A percentile compares a stretch with the other conserved stretches of the same genome.
Evolutionary conservation across 2,113 vertebrate species (phyloP).

Genomic region (Hippoglossus stenolepis): DNA sequence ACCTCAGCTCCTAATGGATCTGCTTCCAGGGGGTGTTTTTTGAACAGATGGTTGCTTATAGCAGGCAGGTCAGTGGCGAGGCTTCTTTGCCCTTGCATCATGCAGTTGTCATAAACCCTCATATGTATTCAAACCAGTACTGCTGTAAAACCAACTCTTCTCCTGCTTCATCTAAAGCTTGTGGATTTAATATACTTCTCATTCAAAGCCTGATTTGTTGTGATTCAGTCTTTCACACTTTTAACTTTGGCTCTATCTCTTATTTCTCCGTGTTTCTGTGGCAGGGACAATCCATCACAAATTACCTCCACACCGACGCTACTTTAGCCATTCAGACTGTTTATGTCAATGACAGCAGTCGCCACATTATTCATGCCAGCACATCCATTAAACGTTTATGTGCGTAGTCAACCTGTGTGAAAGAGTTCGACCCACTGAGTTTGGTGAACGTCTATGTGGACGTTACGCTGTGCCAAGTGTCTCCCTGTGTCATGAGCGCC

Average conservation of each 20-base stretch:
- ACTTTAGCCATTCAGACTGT: not conserved
- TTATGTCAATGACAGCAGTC: not conserved
- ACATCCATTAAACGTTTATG: constrained; percentile 17
- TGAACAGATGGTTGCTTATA: constrained; percentile 63
- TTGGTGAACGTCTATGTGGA: constrained; percentile 30
- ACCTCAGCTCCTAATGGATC: constrained; percentile 52
- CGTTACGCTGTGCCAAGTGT: constrained; percentile 43
- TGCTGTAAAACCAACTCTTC: not conserved
- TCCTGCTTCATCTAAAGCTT: not conserved
- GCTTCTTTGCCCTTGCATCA: constrained; percentile 51
- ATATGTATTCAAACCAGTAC: constrained; percentile 28
- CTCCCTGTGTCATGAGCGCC: constrained; percentile 48
- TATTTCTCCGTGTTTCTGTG: not conserved
- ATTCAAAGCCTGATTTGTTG: not conserved
- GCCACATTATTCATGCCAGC: constrained; percentile 4
- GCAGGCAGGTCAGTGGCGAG: constrained; percentile 34
- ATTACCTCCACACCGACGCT: not conserved
- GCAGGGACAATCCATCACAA: constrained; percentile 5
- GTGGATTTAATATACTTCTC: not conserved
- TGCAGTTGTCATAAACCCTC: constrained; percentile 44
- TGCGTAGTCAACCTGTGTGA: constrained; percentile 15
- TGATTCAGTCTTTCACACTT: not conserved
- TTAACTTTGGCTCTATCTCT: not conserved
- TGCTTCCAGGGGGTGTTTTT: constrained; percentile 42
- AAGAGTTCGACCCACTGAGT: not conserved